phyloP scores from a whole-genome alignment of 1,140 invertebrate species.

The Eciton burchellii region DNA sequence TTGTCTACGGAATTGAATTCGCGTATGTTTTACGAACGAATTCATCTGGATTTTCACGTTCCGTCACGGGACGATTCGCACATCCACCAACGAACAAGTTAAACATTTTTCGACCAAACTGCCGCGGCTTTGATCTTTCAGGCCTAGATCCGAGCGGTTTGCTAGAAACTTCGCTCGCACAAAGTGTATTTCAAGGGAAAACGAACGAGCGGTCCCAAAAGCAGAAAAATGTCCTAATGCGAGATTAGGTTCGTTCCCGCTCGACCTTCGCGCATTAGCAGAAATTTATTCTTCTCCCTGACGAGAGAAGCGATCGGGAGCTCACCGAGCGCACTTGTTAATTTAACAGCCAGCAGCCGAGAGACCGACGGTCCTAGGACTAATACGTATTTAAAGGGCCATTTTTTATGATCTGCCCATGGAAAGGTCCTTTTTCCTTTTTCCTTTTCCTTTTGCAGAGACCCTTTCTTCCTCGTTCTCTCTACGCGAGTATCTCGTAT shows the following conservation, averaged over 20 bases:
- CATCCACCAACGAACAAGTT: constrained; percentile 36
- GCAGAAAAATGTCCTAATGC: constrained; percentile 63
- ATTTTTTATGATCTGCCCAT: background rate
- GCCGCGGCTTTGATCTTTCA: constrained; percentile 41
- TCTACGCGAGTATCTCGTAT: background rate
- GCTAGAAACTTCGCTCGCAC: constrained; percentile 44
- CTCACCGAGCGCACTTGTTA: constrained; percentile 5
- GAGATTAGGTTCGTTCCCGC: constrained; percentile 54
- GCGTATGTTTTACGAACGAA: background rate
- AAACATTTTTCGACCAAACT: constrained; percentile 47
- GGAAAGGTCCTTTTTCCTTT: too few species aligned
- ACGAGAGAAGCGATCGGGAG: background rate
- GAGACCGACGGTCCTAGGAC: background rate
- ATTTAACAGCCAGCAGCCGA: background rate
- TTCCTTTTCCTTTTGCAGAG: too few species aligned
- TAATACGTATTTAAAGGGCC: constrained; percentile 1
- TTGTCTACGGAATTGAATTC: constrained; percentile 7
- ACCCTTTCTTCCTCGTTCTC: background rate
- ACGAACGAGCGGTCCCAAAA: background rate
- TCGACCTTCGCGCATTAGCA: background rate
- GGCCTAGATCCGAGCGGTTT: constrained; percentile 27
- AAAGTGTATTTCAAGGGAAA: constrained; percentile 49
- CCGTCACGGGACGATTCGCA: constrained; percentile 41
- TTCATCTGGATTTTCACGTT: background rate
- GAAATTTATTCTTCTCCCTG: constrained; percentile 30